Conservation (phyloP, 2,797 vertebrate genomes). For the Rousettus madagascariensis region DNA sequence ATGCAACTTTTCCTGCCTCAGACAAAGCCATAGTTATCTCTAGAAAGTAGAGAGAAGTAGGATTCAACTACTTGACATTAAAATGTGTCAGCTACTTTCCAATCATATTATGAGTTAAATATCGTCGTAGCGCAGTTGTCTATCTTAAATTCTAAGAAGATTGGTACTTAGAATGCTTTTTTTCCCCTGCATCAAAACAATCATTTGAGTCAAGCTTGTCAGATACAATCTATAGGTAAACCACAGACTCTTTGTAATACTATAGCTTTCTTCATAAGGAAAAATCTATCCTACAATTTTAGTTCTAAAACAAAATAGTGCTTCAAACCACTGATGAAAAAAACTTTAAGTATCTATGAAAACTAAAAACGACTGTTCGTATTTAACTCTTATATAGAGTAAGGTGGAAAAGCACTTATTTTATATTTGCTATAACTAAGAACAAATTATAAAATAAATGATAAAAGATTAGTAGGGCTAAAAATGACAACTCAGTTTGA, state of each 20-base stretch:
- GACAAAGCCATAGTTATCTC: not conserved
- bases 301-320: slow-evolving; percentile 36
- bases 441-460: slow-evolving; percentile 17
- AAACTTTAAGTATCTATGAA: slow-evolving; percentile 37
- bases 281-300: slow-evolving; percentile 34
- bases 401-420: slow-evolving; percentile 5
- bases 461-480: not conserved
- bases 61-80: slow-evolving; percentile 12
- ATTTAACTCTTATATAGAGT: slow-evolving; percentile 6
- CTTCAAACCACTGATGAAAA: slow-evolving; percentile 23
- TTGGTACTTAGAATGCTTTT: not conserved
- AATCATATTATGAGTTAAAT: slow-evolving; percentile 28
- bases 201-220: not conserved
- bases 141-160: slow-evolving; percentile 27
- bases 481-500: slow-evolving; percentile 34
- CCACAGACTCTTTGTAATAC: slow-evolving; percentile 10
- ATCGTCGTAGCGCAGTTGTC: not conserved
- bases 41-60: not conserved
- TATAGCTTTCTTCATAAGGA: not conserved
- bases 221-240: slow-evolving; percentile 2
- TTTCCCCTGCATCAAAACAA: not conserved
- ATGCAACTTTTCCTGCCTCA: slow-evolving; percentile 13
- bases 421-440: slow-evolving; percentile 57
- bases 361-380: slow-evolving; percentile 5
- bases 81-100: slow-evolving; percentile 32